Evolutionary conservation across 2,113 vertebrate genomes (phyloP), one percentile per base, ranked within the genome.

Genomic region (Atractosteus spatula): DNA sequence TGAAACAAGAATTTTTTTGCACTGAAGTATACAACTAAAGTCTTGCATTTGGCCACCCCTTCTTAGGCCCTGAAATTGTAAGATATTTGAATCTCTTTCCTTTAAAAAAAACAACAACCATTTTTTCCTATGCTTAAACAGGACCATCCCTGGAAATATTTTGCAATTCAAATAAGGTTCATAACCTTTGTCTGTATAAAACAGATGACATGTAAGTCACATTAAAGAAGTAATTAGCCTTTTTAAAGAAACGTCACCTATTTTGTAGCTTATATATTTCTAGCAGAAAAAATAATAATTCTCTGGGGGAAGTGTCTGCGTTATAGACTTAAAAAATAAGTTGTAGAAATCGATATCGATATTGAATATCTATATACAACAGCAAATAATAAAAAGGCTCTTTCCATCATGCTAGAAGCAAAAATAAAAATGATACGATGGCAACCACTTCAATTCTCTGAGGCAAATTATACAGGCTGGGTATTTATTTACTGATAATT

Each of bases 401-500:
- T 59, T 59, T 14, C 29, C 29, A 29, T 59, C 56, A 59, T 11
- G 12, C 11, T 59, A 84, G 72, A 14, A 84, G 71, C 0, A 65
- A 59, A 82, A 89, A 79, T 69, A 75, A 66, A 29, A 78, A 29
- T 76, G 80, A 86, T 88, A 86, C 81, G 68, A 54, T 79, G 71
- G 75, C 55, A 77, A 82, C 71, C 77, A 74, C 78, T 73, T 85
- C 63, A 55, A 14, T 59, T 59, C 56, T 59, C 56, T 59, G 13
- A 7, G 85, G 56, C 12, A 59, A 80, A 71, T 79, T 86, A 88
- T 79, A 79, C 14, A 74, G 70, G 55, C 62, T 74, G 85, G 55
- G 47, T 79, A 62, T 62, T 84, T 85, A 87, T 76, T 56, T 76
- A 85, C 71, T 55, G 74, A 82, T 86, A 84, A 81, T 85, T 85